Conservation (phyloP, 2,888 invertebrate genomes). For the Folsomia candida region DNA sequence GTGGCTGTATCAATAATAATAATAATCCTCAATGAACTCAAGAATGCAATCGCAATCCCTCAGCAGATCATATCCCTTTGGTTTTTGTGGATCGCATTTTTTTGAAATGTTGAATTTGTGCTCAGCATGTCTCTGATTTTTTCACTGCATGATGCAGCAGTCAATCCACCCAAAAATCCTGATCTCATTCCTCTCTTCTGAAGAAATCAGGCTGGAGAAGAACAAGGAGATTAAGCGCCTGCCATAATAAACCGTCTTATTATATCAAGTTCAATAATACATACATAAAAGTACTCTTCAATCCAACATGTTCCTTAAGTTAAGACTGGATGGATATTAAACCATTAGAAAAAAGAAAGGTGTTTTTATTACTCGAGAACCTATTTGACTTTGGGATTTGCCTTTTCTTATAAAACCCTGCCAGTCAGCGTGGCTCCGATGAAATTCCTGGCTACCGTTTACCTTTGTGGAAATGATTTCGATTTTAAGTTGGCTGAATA, state of each 20-base stretch:
- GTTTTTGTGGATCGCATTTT: constrained; percentile 18
- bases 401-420: constrained; percentile 22
- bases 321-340: neutral
- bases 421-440: constrained; percentile 49
- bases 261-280: no score
- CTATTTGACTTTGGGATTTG: constrained; percentile 26
- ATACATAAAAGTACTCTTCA: no score
- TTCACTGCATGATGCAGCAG: constrained; percentile 48
- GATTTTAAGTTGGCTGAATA: neutral
- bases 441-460: constrained; percentile 49
- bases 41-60: neutral
- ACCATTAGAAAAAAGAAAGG: neutral
- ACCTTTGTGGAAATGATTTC: neutral
- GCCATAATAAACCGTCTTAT: no score
- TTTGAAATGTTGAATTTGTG: constrained; percentile 41
- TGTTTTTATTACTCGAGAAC: neutral
- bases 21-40: neutral
- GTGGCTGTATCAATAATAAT: neutral
- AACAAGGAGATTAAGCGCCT: neutral
- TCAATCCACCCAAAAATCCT: neutral
- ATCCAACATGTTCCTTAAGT: no score
- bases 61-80: neutral
- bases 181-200: neutral
- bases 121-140: constrained; percentile 50
- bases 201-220: neutral